Percentiles rank a stretch among this genome's conserved stretches.
Evolutionary conservation across 2,888 invertebrate genomes (phyloP).

Genomic region (Drosophila aldrichi): DNA sequence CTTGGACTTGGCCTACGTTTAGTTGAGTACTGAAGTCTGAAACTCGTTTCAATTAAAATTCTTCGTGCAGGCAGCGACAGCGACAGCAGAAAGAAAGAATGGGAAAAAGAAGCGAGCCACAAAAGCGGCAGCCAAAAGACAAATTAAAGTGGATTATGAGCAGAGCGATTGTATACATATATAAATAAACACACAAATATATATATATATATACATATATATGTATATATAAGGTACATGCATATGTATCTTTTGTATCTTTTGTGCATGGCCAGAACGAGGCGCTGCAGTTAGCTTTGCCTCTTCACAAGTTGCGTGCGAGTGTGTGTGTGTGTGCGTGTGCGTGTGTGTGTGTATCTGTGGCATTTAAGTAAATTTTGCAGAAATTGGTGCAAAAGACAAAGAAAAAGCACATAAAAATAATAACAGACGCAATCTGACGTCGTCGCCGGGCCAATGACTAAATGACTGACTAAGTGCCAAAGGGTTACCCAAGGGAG

Average conservation of each 20-base stretch:
- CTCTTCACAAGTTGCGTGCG: constrained; percentile 15
- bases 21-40: constrained; percentile 33
- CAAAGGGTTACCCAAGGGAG: constrained; percentile 53
- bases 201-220: constrained; percentile 2
- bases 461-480: constrained; percentile 80
- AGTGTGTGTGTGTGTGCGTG: constrained; percentile 20
- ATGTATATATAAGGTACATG: constrained; percentile 11
- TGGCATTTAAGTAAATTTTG: constrained; percentile 77
- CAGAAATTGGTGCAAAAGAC: constrained; percentile 81
- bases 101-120: constrained; percentile 30
- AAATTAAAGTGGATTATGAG: constrained; percentile 80
- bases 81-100: constrained; percentile 23
- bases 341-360: constrained; percentile 53
- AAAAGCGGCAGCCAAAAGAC: constrained; percentile 67
- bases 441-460: constrained; percentile 70
- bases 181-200: constrained; percentile 17
- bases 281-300: constrained; percentile 25
- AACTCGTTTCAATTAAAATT: constrained; percentile 83
- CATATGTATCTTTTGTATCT: constrained; percentile 26
- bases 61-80: constrained; percentile 57
- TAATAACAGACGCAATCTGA: constrained; percentile 78
- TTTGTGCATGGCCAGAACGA: constrained; percentile 31
- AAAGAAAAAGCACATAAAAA: constrained; percentile 81
- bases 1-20: constrained; percentile 21
- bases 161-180: constrained; percentile 32